phyloP scores from a whole-genome alignment of 2,888 invertebrate species.

The Agapostemon virescens region DNA sequence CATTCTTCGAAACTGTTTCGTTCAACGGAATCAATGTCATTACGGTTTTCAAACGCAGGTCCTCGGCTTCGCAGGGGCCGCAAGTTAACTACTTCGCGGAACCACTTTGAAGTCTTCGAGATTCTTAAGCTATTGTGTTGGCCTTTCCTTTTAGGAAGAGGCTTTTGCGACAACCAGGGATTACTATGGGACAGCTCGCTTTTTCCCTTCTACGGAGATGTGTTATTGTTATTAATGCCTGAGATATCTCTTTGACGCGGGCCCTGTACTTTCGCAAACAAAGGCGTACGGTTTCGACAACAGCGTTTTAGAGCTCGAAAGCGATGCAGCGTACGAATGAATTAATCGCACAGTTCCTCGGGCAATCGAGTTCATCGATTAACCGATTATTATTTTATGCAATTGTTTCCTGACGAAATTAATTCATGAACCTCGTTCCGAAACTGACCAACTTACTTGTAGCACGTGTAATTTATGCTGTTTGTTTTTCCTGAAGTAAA shows the following conservation, averaged over 20 bases:
- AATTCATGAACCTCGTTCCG: background rate
- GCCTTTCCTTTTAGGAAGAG: background rate
- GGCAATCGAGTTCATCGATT: conserved; percentile 5
- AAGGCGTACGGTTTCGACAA: background rate
- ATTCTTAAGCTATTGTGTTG: background rate
- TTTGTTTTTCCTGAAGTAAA: background rate
- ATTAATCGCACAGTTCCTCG: background rate
- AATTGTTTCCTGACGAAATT: background rate
- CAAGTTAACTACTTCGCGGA: background rate
- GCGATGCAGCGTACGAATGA: background rate
- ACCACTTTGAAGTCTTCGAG: background rate
- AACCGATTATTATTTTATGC: background rate
- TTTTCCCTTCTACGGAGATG: background rate
- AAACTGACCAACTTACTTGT: no score
- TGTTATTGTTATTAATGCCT: background rate
- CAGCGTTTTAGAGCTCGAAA: no score
- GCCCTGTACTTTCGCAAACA: background rate
- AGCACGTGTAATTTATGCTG: no score
- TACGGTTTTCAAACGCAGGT: background rate
- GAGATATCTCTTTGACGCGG: background rate
- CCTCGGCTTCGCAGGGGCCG: background rate
- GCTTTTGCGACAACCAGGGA: background rate
- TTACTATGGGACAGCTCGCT: background rate
- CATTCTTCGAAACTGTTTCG: background rate
- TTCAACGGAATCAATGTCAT: background rate